These are phyloP conservation scores for Drosophila phalerata DNA, from an alignment of 2,888 invertebrate genomes.

Conservation along the genomic window DNA sequence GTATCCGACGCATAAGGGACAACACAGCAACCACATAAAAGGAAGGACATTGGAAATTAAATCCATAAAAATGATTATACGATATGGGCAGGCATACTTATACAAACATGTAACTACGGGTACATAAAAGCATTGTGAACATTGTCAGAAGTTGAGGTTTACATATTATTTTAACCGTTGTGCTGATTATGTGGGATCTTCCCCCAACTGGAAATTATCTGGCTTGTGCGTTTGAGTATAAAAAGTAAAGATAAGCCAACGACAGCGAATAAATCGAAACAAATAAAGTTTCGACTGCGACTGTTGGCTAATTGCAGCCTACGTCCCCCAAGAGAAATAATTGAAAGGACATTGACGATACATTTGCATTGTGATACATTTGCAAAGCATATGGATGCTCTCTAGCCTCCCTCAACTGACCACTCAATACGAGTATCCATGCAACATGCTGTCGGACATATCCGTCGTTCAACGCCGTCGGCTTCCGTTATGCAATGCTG, in stretches of 20 bases:
- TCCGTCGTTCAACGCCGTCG: slow-evolving; percentile 60
- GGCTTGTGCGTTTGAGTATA: slow-evolving; percentile 80
- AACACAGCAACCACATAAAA: slow-evolving; percentile 41
- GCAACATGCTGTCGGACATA: slow-evolving; percentile 83
- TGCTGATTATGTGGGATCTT: slow-evolving; percentile 68
- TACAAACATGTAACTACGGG: slow-evolving; percentile 7
- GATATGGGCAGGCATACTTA: slow-evolving; percentile 4
- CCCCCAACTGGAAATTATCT: slow-evolving; percentile 41
- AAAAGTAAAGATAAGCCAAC: slow-evolving; percentile 83
- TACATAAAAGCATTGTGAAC: slow-evolving; percentile 9
- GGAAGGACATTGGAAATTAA: slow-evolving; percentile 83
- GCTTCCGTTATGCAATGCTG: slow-evolving; percentile 68
- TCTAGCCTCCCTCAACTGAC: slow-evolving; percentile 9
- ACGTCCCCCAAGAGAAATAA: slow-evolving; percentile 25
- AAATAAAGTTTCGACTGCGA: slow-evolving; percentile 53
- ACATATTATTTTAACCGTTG: slow-evolving; percentile 72
- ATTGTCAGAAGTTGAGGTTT: slow-evolving; percentile 48
- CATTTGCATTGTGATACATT: slow-evolving; percentile 71
- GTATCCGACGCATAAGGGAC: slow-evolving; percentile 65
- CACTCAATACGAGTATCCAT: slow-evolving; percentile 35
- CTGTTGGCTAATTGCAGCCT: slow-evolving; percentile 70
- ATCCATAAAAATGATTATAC: slow-evolving; percentile 81
- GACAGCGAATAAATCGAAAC: slow-evolving; percentile 66
- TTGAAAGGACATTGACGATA: slow-evolving; percentile 43
- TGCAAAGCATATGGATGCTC: slow-evolving; percentile 55